Evolutionary conservation across 2,888 invertebrate species (phyloP), one percentile per base, ranked within the genome.

Genomic region (Adelphocoris suturalis): DNA sequence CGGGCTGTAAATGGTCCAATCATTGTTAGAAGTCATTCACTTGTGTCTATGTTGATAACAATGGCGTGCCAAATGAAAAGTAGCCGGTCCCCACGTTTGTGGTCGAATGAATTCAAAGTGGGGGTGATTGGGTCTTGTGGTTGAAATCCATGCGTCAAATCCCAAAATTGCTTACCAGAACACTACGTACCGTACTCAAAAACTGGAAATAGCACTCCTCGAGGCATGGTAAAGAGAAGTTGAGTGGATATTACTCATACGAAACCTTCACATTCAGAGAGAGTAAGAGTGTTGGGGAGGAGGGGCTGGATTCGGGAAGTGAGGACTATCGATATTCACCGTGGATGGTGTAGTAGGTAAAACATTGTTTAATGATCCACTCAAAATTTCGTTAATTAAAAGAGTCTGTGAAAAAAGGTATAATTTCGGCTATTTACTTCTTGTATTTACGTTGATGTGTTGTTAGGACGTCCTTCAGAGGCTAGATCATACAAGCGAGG

Each of bases 181-280:
- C 68, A 68, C 68, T 68, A 68, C 68, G 4, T 23, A n/a, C n/a
- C n/a, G 68, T 12, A 68, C n/a, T 68, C 68, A 23, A 68, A 68
- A 23, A 68, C 68, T 23, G 68, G 68, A 68, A 68, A 11, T 68
- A 68, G 23, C 68, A 68, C 68, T 68, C 61, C 19, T 61, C 68
- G n/a, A n/a, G n/a, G 68, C 23, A 0, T 23, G 5, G 4, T 23
- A 19, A 23, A 9, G 23, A 23, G 68, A 23, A 27, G 23, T 61
- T 27, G 68, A 68, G 2, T 68, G 68, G 68, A 23, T 68, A 68
- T 68, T 68, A 68, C 37, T 37, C 37, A 37, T 2, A 37, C 37
- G 7, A 37, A 37, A 37, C 2, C 37, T 37, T 37, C 37, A 37
- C 2, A 37, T 37, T 37, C 37, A 37, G 37, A 37, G 37, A 37